Evolutionary conservation across 2,113 vertebrate species (phyloP).

Genomic region (Sminthopsis crassicaudata): DNA sequence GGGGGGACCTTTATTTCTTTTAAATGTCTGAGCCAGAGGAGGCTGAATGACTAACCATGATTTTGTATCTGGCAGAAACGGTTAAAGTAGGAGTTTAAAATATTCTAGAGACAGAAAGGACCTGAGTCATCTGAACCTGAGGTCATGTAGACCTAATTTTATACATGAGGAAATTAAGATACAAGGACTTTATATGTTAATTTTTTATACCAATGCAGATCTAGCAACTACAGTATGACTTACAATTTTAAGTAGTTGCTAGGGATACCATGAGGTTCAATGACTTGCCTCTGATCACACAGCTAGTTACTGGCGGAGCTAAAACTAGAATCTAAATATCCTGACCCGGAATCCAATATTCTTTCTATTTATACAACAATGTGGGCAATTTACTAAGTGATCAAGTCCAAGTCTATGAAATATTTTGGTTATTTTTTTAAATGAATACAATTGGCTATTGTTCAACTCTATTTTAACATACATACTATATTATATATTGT

Average conservation of each 20-base stretch:
- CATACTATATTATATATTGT: neutral
- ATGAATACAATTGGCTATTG: neutral
- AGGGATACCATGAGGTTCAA: neutral
- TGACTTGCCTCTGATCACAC: neutral
- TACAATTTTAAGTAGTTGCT: neutral
- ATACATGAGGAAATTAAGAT: neutral
- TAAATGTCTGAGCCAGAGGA: slow-evolving; percentile 10
- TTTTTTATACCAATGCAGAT: neutral
- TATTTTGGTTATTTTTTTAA: neutral
- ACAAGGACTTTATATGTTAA: neutral
- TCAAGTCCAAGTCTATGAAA: neutral
- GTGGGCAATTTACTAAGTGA: neutral
- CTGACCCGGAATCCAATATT: neutral
- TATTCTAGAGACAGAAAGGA: neutral
- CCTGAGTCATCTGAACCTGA: neutral
- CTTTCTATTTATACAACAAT: neutral
- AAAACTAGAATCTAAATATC: neutral
- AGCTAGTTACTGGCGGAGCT: neutral
- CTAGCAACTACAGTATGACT: neutral
- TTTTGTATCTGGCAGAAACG: slow-evolving; percentile 12
- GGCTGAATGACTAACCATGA: slow-evolving; percentile 11
- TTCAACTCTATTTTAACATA: neutral
- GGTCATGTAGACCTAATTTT: neutral
- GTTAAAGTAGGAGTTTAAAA: slow-evolving; percentile 14
- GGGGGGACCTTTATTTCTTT: neutral